Evolutionary conservation across 2,113 vertebrate species (phyloP).

Genomic region (Myotis lucifugus): DNA sequence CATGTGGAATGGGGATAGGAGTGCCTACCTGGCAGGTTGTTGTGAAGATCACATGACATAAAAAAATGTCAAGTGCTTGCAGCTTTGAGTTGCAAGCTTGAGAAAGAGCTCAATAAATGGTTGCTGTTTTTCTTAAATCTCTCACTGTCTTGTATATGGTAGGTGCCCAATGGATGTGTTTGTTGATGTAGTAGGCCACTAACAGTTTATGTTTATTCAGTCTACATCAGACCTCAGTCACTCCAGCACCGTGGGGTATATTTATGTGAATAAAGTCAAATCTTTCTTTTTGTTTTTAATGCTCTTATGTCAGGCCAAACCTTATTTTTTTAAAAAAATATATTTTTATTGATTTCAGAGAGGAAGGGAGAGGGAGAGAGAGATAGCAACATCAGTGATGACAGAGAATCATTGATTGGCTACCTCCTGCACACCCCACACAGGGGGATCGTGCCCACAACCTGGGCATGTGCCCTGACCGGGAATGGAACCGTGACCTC

Average conservation of each 20-base stretch:
- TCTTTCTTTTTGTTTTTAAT: not conserved
- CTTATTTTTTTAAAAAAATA: too few relatives aligned
- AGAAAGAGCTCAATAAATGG: not conserved
- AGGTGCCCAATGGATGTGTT: not conserved
- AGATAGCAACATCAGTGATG: too few relatives aligned
- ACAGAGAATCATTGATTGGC: too few relatives aligned
- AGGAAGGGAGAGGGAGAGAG: too few relatives aligned
- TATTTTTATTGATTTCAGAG: too few relatives aligned
- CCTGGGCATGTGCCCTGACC: too few relatives aligned
- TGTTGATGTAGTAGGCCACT: not conserved
- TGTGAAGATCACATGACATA: not conserved
- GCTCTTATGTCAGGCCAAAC: too few relatives aligned
- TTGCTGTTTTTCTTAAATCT: not conserved
- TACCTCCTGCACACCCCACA: too few relatives aligned
- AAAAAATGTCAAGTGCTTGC: not conserved
- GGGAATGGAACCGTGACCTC: too few relatives aligned
- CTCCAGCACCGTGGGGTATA: not conserved
- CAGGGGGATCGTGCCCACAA: too few relatives aligned
- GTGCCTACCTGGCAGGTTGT: too few relatives aligned
- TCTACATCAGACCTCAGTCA: not conserved
- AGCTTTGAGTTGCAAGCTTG: not conserved
- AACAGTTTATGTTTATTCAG: not conserved
- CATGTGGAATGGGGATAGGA: not conserved
- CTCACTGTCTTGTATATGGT: not conserved
- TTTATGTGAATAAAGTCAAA: not conserved